phyloP scores from a whole-genome alignment of 2,888 invertebrate species.

The Pachymerium ferrugineum region DNA sequence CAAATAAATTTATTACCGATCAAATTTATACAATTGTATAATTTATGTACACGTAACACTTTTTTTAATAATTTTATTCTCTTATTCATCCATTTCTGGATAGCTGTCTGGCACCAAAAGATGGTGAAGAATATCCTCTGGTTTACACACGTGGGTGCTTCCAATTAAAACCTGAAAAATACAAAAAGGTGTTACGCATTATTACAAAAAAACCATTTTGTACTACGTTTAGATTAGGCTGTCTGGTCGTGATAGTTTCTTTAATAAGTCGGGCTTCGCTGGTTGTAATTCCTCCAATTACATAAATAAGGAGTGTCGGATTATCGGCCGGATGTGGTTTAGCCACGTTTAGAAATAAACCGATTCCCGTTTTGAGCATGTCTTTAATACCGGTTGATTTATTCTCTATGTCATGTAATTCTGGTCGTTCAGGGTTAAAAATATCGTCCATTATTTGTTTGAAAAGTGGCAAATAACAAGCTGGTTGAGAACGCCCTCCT shows the following conservation, averaged over 20 bases:
- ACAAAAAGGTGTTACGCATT: not conserved
- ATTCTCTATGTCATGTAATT: constrained; percentile 57
- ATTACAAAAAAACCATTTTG: not conserved
- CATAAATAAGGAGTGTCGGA: constrained; percentile 58
- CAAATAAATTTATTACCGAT: no score
- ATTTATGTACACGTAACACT: not conserved
- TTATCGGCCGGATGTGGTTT: constrained; percentile 60
- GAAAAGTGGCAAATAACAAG: constrained; percentile 49
- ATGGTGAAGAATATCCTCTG: constrained; percentile 8
- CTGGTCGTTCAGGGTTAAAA: constrained; percentile 56
- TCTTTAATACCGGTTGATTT: constrained; percentile 54
- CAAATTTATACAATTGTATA: no score
- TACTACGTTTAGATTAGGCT: constrained; percentile 37
- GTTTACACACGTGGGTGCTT: not conserved
- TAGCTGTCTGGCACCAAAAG: not conserved
- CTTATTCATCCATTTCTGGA: not conserved
- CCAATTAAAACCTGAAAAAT: constrained; percentile 27
- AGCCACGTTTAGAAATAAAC: constrained; percentile 56
- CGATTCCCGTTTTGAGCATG: constrained; percentile 59
- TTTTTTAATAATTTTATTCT: not conserved
- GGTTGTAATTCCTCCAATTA: constrained; percentile 62
- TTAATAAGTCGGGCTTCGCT: constrained; percentile 55
- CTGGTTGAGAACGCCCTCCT: constrained; percentile 41
- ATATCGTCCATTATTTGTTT: constrained; percentile 58
- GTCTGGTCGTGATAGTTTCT: constrained; percentile 41